Conservation (phyloP, 2,888 invertebrate species). For the Lochmaea crataegi region DNA sequence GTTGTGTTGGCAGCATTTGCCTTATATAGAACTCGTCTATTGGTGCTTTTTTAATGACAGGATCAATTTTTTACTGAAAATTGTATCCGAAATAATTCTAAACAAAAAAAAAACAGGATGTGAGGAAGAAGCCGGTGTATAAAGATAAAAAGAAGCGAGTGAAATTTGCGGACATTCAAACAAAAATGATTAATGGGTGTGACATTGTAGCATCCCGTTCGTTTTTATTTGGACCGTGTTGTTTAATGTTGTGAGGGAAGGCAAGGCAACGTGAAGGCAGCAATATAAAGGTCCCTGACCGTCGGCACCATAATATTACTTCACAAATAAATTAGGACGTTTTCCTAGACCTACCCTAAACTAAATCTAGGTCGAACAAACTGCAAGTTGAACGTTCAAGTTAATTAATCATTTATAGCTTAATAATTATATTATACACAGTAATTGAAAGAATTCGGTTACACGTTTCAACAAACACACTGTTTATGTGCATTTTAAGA, state of each 20-base stretch:
- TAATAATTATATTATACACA: background rate
- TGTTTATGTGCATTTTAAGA: constrained; percentile 4
- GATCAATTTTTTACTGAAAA: too few species aligned
- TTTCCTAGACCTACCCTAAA: constrained; percentile 39
- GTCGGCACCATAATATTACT: constrained; percentile 29
- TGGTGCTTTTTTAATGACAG: too few species aligned
- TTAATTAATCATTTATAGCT: constrained; percentile 25
- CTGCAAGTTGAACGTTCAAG: constrained; percentile 31
- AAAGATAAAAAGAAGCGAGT: background rate
- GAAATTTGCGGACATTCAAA: background rate
- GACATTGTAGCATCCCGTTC: constrained; percentile 21
- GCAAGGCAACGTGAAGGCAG: constrained; percentile 10
- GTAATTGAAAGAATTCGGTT: background rate
- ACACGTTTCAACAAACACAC: constrained; percentile 1
- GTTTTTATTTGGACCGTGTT: constrained; percentile 32
- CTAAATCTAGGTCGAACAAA: constrained; percentile 36
- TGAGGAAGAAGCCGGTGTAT: background rate
- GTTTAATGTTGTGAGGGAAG: constrained; percentile 23
- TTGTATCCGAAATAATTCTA: too few species aligned
- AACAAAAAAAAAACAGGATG: too few species aligned
- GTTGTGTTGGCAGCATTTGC: too few species aligned
- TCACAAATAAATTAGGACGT: constrained; percentile 36
- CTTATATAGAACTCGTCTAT: too few species aligned
- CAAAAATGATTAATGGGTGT: constrained; percentile 23
- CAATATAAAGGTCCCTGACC: constrained; percentile 35